These are phyloP conservation scores for Gallinago jamesoni DNA, from an alignment of 2,113 vertebrate species.

Conservation along the genomic window DNA sequence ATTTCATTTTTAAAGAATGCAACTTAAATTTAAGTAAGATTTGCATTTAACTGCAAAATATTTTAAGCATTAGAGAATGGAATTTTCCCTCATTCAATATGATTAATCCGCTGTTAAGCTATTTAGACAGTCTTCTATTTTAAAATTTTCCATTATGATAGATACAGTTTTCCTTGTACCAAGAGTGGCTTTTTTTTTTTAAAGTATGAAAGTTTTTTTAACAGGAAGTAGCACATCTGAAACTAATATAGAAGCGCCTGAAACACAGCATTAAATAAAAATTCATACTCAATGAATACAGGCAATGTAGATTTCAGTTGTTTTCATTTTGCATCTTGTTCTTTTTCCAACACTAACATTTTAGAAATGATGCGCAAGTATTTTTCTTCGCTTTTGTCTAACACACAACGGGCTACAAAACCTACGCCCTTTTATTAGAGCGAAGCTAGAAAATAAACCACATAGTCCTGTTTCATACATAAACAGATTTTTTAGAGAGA, in stretches of 20 bases:
- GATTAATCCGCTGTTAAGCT: background rate
- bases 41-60: background rate
- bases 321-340: background rate
- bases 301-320: conserved; percentile 11
- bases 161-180: background rate
- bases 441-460: background rate
- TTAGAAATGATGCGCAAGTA: background rate
- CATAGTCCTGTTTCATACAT: background rate
- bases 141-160: conserved; percentile 3
- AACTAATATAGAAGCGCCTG: conserved; percentile 3
- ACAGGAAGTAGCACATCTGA: conserved; percentile 47
- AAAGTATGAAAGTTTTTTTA: background rate
- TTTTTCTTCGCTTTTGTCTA: background rate
- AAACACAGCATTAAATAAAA: conserved; percentile 28
- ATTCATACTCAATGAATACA: background rate
- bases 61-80: background rate
- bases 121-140: background rate
- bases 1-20: background rate
- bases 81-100: background rate
- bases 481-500: background rate
- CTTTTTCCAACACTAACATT: background rate
- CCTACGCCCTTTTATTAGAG: background rate
- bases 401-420: background rate
- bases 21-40: background rate
- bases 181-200: background rate